phyloP scores from a whole-genome alignment of 2,113 vertebrate genomes.

The Clupea harengus region DNA sequence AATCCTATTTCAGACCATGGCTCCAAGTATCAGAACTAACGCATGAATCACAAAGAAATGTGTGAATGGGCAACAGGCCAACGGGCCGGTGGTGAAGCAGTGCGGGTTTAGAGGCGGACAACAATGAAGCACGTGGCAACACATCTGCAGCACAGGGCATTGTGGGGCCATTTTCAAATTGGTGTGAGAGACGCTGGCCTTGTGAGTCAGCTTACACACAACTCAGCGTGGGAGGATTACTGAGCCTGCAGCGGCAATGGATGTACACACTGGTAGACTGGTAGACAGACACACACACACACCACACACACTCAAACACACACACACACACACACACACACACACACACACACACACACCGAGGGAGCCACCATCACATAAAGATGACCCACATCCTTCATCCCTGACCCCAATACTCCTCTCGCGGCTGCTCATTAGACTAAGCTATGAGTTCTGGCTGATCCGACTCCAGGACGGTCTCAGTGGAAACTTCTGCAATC shows the following conservation, averaged over 20 bases:
- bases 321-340: neutral
- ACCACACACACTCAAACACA: neutral
- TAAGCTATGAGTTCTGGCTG: neutral
- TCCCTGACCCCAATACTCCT: conserved; percentile 28
- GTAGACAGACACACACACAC: neutral
- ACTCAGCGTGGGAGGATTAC: neutral
- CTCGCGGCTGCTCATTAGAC: neutral
- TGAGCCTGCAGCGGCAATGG: neutral
- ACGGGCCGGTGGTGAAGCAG: neutral
- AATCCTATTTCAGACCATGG: neutral
- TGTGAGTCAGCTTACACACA: neutral
- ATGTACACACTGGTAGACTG: neutral
- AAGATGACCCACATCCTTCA: conserved; percentile 29
- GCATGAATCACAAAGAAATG: neutral
- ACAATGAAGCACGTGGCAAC: neutral
- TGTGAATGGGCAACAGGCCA: conserved; percentile 18
- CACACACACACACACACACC: conserved; percentile 9
- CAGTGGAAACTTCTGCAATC: neutral
- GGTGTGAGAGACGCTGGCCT: neutral
- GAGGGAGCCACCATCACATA: neutral
- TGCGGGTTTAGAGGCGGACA: neutral
- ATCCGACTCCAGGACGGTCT: neutral
- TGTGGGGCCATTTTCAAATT: neutral
- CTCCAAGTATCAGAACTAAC: neutral
- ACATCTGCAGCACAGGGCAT: neutral